Evolutionary conservation across 1,140 invertebrate species (phyloP).

Genomic region (Drosophila arizonae): DNA sequence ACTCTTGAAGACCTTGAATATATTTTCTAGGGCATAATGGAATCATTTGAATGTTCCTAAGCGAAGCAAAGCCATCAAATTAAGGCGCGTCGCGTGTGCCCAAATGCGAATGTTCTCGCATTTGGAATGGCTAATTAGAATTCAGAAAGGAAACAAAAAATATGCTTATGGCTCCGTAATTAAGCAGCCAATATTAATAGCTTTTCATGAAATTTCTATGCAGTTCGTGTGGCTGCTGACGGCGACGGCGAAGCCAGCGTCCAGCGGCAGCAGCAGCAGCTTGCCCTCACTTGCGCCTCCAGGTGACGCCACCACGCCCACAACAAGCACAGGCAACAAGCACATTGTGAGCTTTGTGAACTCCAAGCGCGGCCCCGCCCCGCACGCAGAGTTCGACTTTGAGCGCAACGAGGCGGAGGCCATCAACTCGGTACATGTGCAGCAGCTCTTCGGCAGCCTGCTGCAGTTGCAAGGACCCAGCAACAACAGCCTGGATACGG

Average conservation of each 20-base stretch:
- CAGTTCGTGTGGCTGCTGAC: conserved; percentile 56
- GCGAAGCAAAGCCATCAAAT: conserved; percentile 19
- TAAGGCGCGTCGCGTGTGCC: conserved; percentile 34
- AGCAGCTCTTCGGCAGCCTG: conserved; percentile 55
- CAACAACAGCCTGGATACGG: conserved; percentile 47
- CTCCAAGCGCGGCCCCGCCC: conserved; percentile 12
- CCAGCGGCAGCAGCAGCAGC: conserved; percentile 6
- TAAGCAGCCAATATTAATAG: conserved; percentile 42
- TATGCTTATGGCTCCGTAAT: conserved; percentile 34
- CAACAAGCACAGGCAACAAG: conserved; percentile 19
- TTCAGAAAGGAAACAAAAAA: conserved; percentile 18
- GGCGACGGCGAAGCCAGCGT: conserved; percentile 36
- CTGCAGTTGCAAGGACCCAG: conserved; percentile 42
- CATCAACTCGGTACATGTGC: conserved; percentile 56
- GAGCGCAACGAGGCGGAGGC: conserved; percentile 63
- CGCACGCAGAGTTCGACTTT: conserved; percentile 61
- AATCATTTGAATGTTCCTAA: conserved; percentile 47
- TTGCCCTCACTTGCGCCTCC: conserved; percentile 1
- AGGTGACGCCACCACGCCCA: conserved; percentile 18
- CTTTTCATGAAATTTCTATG: conserved; percentile 10
- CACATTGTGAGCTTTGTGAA: conserved; percentile 66
- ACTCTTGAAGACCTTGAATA: conserved; percentile 36
- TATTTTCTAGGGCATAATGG: conserved; percentile 37
- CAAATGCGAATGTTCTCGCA: conserved; percentile 32
- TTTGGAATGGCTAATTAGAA: conserved; percentile 65